These are phyloP conservation scores for Anticlea derivata DNA, from an alignment of 2,888 invertebrate genomes.

Conservation along the genomic window DNA sequence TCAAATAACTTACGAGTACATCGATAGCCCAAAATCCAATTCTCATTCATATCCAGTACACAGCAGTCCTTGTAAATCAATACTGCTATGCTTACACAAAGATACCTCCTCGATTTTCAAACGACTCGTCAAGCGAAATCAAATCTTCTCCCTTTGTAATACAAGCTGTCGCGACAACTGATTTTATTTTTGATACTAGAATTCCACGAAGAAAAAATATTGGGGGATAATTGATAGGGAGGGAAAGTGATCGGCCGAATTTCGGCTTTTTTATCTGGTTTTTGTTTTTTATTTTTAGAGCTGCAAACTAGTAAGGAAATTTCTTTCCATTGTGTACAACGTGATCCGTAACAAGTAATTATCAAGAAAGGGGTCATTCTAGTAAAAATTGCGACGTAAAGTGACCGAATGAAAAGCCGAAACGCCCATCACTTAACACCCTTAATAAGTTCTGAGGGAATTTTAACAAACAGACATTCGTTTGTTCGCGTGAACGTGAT, in stretches of 20 bases:
- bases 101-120: slow-evolving; percentile 16
- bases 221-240: slow-evolving; percentile 8
- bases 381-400: not conserved
- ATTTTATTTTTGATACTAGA: slow-evolving; percentile 11
- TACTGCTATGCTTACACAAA: slow-evolving; percentile 11
- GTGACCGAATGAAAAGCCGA: not conserved
- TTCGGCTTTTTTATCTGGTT: not conserved
- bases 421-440: slow-evolving; percentile 2
- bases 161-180: slow-evolving; percentile 15
- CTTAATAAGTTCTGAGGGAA: slow-evolving; percentile 3
- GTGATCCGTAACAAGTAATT: too few species aligned
- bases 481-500: slow-evolving; percentile 34
- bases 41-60: slow-evolving; percentile 7
- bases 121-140: slow-evolving; percentile 21
- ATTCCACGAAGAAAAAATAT: slow-evolving; percentile 5
- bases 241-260: not conserved
- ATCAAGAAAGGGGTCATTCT: too few species aligned
- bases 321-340: too few species aligned
- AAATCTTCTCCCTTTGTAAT: slow-evolving; percentile 19
- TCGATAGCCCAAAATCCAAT: slow-evolving; percentile 1
- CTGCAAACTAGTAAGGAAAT: too few species aligned
- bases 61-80: slow-evolving; percentile 16
- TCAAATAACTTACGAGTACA: not conserved
- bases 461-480: slow-evolving; percentile 4
- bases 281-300: too few species aligned